These are phyloP conservation scores for Acanthosepion lycidas DNA, from an alignment of 2,888 invertebrate genomes.

Conservation along the genomic window DNA sequence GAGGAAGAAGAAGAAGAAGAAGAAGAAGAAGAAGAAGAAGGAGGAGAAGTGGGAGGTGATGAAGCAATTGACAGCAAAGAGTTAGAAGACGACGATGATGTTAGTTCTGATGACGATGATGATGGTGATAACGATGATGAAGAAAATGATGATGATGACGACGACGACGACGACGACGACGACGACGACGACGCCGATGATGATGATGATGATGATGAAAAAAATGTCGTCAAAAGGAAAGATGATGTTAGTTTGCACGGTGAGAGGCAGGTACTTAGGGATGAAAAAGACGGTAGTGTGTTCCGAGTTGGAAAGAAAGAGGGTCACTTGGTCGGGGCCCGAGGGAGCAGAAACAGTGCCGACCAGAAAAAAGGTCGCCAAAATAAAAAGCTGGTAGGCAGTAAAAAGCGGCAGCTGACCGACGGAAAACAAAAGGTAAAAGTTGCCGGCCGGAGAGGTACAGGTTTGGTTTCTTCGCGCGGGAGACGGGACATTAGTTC, in stretches of 20 bases:
- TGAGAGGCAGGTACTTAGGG: not conserved
- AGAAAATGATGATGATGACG: conserved; percentile 51
- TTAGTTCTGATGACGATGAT: conserved; percentile 50
- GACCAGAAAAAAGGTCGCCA: conserved; percentile 37
- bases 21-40: conserved; percentile 48
- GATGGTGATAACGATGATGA: conserved; percentile 53
- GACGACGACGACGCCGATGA: conserved; percentile 48
- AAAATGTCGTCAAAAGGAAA: conserved; percentile 42
- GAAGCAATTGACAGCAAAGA: conserved; percentile 33
- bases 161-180: conserved; percentile 54
- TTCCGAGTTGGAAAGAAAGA: conserved; percentile 46
- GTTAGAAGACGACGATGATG: conserved; percentile 50
- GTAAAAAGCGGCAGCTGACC: not conserved
- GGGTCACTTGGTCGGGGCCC: conserved; percentile 48
- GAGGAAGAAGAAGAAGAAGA: conserved; percentile 49
- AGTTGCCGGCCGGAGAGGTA: conserved; percentile 49
- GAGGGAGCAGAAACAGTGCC: not conserved
- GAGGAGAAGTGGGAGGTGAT: conserved; percentile 25
- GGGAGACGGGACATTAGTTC: conserved; percentile 48
- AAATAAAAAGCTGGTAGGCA: conserved; percentile 24
- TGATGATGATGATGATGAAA: conserved; percentile 48
- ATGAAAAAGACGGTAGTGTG: conserved; percentile 33
- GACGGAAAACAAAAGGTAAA: not conserved
- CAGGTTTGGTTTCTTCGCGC: conserved; percentile 48
- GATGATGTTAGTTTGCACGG: conserved; percentile 46